Base-by-base conservation (phyloP, 2,797 vertebrate species). In the Garrulus glandarius region DNA sequence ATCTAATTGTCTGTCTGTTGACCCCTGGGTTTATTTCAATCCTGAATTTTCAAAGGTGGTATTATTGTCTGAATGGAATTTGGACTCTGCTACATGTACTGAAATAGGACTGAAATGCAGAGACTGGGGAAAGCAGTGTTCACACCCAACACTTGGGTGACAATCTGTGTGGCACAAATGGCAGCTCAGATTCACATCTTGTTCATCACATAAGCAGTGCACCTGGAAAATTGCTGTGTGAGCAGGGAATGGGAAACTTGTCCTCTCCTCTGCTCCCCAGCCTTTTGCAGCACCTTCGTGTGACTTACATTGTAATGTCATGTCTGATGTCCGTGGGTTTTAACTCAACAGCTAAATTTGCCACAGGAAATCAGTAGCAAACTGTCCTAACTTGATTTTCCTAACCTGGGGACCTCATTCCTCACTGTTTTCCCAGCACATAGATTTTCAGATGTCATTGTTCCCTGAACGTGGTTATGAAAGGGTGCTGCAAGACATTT, bases 371-470 rank as follows among this genome's bases (percentile, higher is more conserved):
- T 87, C 47, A 43, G 56, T 32, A 89, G 77, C 24, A 29, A 89
- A 63, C 63, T 53, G 34, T 70, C 30, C 27, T 94, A 88, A 94
- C 46, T 71, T 36, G 46, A 69, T 94, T 93, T 94, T 76, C 55
- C 47, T 92, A 65, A 84, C 67, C 29, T 49, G 26, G 11, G 56
- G 44, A 84, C 34, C 55, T 85, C 2, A 2, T 70, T 94, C 71
- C 46, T 60, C 20, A 23, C 22, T 4, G 0, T 59, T 24, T 87
- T 94, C 37, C 41, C 34, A 84, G 71, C 47, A 77, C 22, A 55
- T 1, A 60, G 71, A 52, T 84, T 91, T 93, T 91, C 64, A 72
- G 41, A 74, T 56, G 37, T 79, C n/a, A 46, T 91, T 91, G 57
- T 34, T n/a, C 37, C 56, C 63, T 59, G 84, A 80, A 94, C 32